These are phyloP conservation scores for Microcebus griseorufus DNA, from an alignment of 2,113 vertebrate genomes.

Conservation along the genomic window DNA sequence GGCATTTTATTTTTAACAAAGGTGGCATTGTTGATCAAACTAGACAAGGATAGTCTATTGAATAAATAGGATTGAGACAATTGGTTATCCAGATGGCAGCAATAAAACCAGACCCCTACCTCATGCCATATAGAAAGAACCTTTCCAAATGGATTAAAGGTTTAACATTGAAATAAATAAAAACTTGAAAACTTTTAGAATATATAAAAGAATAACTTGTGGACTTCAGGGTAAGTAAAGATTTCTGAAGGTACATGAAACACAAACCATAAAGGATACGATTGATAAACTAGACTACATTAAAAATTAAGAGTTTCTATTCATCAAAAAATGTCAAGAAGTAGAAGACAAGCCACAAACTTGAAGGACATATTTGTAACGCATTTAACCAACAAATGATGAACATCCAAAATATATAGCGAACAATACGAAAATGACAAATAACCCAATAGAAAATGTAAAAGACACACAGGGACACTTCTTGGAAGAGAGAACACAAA, in stretches of 20 bases:
- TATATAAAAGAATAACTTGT: neutral
- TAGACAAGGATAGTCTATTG: neutral
- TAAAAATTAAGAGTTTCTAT: neutral
- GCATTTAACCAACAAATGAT: neutral
- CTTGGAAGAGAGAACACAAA: neutral
- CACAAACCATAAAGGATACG: neutral
- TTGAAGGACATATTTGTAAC: neutral
- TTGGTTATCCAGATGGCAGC: neutral
- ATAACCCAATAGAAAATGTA: neutral
- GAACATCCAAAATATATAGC: neutral
- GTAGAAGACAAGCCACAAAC: neutral
- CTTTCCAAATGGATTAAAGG: neutral
- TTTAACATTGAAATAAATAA: neutral
- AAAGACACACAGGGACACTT: neutral
- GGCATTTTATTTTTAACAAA: neutral
- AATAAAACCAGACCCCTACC: neutral
- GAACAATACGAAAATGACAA: neutral
- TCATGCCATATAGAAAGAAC: neutral
- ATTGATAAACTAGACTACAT: neutral
- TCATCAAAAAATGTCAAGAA: neutral
- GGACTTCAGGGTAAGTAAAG: neutral
- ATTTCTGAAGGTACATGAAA: neutral
- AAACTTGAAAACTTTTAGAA: neutral
- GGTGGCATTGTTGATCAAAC: neutral
- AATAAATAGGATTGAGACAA: neutral